phyloP scores from a whole-genome alignment of 1,140 invertebrate genomes.

The Nephotettix cincticeps region DNA sequence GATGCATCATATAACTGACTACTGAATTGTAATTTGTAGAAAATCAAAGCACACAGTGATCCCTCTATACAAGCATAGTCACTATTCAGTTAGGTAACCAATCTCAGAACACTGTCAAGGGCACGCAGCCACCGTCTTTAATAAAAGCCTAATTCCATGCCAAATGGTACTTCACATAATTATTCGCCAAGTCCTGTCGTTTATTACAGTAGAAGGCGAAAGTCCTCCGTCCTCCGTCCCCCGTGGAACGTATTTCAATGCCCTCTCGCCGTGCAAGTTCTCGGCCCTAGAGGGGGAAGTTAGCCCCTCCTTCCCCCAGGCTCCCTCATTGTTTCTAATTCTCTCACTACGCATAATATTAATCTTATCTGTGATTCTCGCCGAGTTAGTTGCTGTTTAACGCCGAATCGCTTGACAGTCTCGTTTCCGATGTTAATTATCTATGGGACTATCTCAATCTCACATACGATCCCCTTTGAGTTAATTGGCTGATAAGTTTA shows the following conservation, averaged over 20 bases:
- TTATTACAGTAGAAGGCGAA: conserved; percentile 1
- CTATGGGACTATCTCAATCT: neutral
- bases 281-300: neutral
- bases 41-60: too few species aligned
- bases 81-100: too few species aligned
- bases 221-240: conserved; percentile 7
- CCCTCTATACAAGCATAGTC: too few species aligned
- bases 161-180: conserved; percentile 12
- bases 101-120: too few species aligned
- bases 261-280: neutral
- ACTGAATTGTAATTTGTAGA: too few species aligned
- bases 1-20: too few species aligned
- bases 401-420: neutral
- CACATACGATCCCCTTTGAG: too few species aligned
- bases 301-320: neutral
- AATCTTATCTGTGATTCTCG: conserved; percentile 5
- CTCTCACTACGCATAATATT: conserved; percentile 7
- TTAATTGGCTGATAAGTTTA: too few species aligned
- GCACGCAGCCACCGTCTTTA: neutral
- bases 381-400: neutral
- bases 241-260: conserved; percentile 8
- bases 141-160: conserved; percentile 2
- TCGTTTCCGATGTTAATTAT: neutral
- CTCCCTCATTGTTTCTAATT: conserved; percentile 3
- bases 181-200: neutral